Evolutionary conservation across 2,888 invertebrate species (phyloP), one percentile per base, ranked within the genome.

Genomic region (Merodon equestris): DNA sequence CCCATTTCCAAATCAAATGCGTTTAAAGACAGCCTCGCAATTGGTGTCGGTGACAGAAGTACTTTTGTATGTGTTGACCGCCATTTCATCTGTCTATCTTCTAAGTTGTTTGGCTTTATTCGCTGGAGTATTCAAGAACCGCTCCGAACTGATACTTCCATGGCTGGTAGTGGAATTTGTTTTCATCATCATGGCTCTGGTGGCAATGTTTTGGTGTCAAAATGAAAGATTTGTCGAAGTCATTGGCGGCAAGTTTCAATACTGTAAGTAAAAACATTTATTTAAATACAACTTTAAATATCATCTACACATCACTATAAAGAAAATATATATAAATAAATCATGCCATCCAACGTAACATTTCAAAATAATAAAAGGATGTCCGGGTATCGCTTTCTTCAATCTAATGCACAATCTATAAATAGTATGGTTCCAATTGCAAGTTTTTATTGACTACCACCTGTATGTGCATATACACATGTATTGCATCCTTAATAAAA

Each of bases 151-250:
- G 44, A 86, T 89, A 14, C 81, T 89, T 18, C 86, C 88, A 3
- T 89, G 89, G 89, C 72, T 89, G 67, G 76, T 88, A 12, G 77
- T 87, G 12, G 87, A 89, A 63, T 86, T 88, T 58, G 74, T 88
- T 1, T 85, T 86, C 58, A 84, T 86, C 15, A 82, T 87, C 38
- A 84, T 85, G 7, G 82, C 84, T 5, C 81, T 84, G 9, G 82
- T 86, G 0, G 66, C 86, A 14, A 83, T 85, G 5, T 83, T 86
- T 45, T 87, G 86, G 85, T 83, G 86, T 10, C 84, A 84, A 47
- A 85, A 87, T 77, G 84, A 85, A 1, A 85, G 85, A 40, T 81
- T 89, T 47, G 83, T 86, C 0, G 70, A 83, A 47, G 64, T 88
- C 17, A 84, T 87, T 51, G 86, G 88, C 10, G 88, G 89, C 44